Percentiles rank a stretch among this genome's conserved stretches.
phyloP scores from a whole-genome alignment of 2,797 vertebrate species.

The Rachycentron canadum region DNA sequence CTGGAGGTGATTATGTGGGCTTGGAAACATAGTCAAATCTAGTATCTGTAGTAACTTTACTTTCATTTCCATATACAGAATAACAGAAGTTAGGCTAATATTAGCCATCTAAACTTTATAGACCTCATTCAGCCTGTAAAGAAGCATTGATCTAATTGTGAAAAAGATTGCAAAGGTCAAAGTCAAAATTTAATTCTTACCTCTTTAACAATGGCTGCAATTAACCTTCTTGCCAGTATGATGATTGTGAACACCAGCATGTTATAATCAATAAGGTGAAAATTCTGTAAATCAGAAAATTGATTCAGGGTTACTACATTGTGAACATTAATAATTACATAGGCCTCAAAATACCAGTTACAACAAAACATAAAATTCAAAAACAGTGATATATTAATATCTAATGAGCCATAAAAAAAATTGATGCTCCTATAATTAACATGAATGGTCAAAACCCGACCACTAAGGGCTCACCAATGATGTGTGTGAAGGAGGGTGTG shows the following conservation, averaged over 20 bases:
- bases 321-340: neutral
- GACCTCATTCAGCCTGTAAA: neutral
- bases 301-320: conserved; percentile 6
- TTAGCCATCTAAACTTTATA: neutral
- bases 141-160: neutral
- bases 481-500: conserved; percentile 96
- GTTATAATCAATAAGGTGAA: conserved; percentile 99
- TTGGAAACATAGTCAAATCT: neutral
- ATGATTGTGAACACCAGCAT: conserved; percentile 96
- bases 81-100: neutral
- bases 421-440: neutral
- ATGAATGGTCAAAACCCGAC: neutral
- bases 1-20: neutral
- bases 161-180: neutral
- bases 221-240: conserved; percentile 94
- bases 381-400: neutral
- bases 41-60: neutral
- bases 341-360: neutral
- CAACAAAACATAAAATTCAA: neutral
- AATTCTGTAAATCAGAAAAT: conserved; percentile 88
- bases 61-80: neutral
- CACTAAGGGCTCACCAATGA: conserved; percentile 89
- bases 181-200: conserved; percentile 77
- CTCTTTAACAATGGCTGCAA: conserved; percentile 97
- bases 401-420: neutral